A percentile compares a stretch with the other conserved stretches of the same genome.
These are phyloP conservation scores for Steatocranus sp. DNA, from an alignment of 2,797 vertebrate species.

Conservation along the genomic window DNA sequence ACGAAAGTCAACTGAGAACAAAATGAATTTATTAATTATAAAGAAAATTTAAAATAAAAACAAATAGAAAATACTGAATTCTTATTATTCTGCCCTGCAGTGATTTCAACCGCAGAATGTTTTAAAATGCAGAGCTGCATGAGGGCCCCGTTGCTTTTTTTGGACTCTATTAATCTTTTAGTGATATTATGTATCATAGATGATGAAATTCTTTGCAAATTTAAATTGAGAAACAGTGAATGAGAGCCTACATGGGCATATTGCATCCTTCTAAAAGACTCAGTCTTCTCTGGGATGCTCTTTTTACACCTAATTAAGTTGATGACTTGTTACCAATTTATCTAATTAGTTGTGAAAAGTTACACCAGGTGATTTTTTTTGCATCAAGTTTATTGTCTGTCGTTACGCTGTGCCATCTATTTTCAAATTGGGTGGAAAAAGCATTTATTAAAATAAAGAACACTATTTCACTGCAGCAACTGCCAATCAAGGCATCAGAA, in stretches of 20 bases:
- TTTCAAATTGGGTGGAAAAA: not conserved
- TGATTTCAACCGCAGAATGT: not conserved
- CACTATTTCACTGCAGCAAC: not conserved
- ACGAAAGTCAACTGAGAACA: not conserved
- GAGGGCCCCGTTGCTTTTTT: not conserved
- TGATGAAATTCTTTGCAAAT: not conserved
- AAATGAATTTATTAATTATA: not conserved
- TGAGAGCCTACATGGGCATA: not conserved
- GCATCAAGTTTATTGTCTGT: not conserved
- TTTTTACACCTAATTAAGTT: not conserved
- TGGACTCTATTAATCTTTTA: not conserved
- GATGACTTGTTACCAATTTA: not conserved
- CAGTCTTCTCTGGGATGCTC: not conserved
- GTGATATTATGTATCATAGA: not conserved
- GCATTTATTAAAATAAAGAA: not conserved
- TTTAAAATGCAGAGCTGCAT: not conserved
- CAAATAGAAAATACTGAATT: not conserved
- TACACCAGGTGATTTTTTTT: not conserved
- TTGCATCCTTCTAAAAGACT: not conserved
- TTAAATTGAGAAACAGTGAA: not conserved
- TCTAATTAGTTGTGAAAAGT: not conserved
- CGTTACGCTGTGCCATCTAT: accelerated
- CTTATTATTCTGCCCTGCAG: not conserved
- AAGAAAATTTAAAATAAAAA: not conserved
- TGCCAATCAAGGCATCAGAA: slow-evolving; percentile 54